Conservation (phyloP, 2,888 invertebrate genomes). For the Drosophila ezoana region DNA sequence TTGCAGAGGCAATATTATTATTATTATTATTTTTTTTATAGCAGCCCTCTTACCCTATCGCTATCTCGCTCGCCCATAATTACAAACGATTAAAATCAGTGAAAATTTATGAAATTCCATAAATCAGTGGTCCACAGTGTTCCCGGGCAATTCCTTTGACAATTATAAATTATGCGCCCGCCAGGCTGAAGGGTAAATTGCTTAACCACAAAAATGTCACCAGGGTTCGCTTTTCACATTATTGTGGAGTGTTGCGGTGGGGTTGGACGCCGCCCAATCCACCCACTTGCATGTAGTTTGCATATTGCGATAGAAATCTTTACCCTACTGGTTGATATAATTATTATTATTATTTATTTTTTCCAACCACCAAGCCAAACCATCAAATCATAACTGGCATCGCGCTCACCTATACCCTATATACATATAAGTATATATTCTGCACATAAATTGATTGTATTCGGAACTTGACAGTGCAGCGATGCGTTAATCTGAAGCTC, state of each 20-base stretch:
- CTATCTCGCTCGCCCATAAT: slow-evolving; percentile 58
- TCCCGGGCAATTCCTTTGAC: slow-evolving; percentile 68
- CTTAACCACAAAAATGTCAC: slow-evolving; percentile 76
- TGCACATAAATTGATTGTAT: slow-evolving; percentile 36
- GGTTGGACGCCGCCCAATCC: slow-evolving; percentile 16
- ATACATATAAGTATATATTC: slow-evolving; percentile 7
- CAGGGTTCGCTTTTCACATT: slow-evolving; percentile 22
- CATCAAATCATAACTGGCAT: slow-evolving; percentile 26
- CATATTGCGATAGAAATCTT: slow-evolving; percentile 47
- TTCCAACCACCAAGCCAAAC: slow-evolving; percentile 43
- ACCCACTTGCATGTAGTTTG: slow-evolving; percentile 50
- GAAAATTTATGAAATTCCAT: slow-evolving; percentile 84
- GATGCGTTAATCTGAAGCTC: slow-evolving; percentile 53
- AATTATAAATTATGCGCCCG: slow-evolving; percentile 77
- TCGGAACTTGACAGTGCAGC: slow-evolving; percentile 55
- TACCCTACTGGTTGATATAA: slow-evolving; percentile 28
- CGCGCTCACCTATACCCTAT: slow-evolving; percentile 6
- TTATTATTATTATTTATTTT: slow-evolving; percentile 41
- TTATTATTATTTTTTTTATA: slow-evolving; percentile 12
- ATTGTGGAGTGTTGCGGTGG: neutral
- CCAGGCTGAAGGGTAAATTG: slow-evolving; percentile 67
- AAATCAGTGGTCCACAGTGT: slow-evolving; percentile 70
- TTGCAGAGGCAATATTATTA: slow-evolving; percentile 31
- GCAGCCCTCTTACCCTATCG: neutral
- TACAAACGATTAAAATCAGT: slow-evolving; percentile 83